These are phyloP conservation scores for Fulica atra DNA, from an alignment of 2,113 vertebrate genomes.

Conservation along the genomic window DNA sequence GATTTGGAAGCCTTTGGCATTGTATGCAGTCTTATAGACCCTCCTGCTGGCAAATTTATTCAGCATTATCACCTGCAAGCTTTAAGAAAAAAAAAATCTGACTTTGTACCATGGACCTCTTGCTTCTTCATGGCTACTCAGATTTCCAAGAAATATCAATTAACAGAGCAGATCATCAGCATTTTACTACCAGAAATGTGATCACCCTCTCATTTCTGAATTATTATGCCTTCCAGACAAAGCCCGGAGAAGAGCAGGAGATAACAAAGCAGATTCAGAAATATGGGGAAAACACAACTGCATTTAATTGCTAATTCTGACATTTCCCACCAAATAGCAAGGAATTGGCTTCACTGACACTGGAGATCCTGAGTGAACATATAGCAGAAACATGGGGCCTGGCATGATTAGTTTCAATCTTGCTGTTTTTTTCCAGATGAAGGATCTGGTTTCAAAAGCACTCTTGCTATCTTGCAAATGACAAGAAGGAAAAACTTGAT, in stretches of 20 bases:
- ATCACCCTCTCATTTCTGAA: neutral
- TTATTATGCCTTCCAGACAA: neutral
- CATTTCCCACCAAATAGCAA: neutral
- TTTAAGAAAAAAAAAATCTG: neutral
- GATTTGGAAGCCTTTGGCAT: neutral
- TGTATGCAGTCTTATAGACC: neutral
- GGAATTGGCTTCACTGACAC: neutral
- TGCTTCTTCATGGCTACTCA: neutral
- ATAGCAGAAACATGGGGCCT: neutral
- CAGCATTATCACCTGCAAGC: neutral
- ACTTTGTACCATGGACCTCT: neutral
- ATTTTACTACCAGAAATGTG: neutral
- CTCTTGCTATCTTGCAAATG: neutral
- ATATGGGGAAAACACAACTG: neutral
- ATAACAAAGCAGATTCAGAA: neutral
- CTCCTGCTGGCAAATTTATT: neutral
- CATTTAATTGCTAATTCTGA: neutral
- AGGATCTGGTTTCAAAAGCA: neutral
- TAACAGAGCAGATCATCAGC: neutral
- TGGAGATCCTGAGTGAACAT: neutral
- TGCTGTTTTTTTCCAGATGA: neutral
- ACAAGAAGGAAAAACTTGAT: neutral
- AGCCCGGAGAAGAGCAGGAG: neutral
- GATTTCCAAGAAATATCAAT: neutral
- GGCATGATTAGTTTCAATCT: neutral